Evolutionary conservation across 1,140 invertebrate species (phyloP), one percentile per base, ranked within the genome.

Genomic region (Dendrolimus kikuchii): DNA sequence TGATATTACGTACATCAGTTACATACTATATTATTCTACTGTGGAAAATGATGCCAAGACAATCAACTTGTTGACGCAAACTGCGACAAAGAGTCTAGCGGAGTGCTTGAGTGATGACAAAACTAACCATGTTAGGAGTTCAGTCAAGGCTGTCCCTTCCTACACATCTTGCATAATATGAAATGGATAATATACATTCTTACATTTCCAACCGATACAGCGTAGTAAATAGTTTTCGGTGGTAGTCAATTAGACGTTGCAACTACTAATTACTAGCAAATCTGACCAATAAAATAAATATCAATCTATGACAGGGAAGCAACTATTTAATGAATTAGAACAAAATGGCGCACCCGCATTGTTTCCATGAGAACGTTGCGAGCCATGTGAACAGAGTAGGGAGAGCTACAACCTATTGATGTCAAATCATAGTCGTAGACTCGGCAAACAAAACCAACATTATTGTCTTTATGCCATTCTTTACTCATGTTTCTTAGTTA

Each of bases 301-400:
- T 54, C 46, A 8, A 42, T 48, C 47, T 52, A 46, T 49, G 7
- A 38, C 47, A 49, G 46, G 46, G 53, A 55, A 55, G 45, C 60
- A 64, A 59, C 67, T 65, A 72, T 68, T 66, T 64, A 68, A 68
- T 62, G 60, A 71, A 67, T 73, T 68, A 63, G 69, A 41, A 69
- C 64, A 72, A 62, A 23, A 23, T 58, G 57, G 54, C 55, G 58
- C 67, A 66, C 73, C 68, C 66, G 68, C 72, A 72, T 74, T 75
- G 72, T 77, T 77, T 75, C 66, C 67, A 75, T 72, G 68, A 69
- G 68, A 75, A 75, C 59, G 56, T 70, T 46, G 65, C 49, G 53
- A 66, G 57, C 46, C 70, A 76, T 80, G 74, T 67, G 76, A 79
- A 75, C 73, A 57, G 58, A 61, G 57, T 56, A 60, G 60, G 60